A percentile compares a stretch with the other conserved stretches of the same genome.
These are phyloP conservation scores for Thymelicus acteon DNA, from an alignment of 2,888 invertebrate species.

Conservation along the genomic window DNA sequence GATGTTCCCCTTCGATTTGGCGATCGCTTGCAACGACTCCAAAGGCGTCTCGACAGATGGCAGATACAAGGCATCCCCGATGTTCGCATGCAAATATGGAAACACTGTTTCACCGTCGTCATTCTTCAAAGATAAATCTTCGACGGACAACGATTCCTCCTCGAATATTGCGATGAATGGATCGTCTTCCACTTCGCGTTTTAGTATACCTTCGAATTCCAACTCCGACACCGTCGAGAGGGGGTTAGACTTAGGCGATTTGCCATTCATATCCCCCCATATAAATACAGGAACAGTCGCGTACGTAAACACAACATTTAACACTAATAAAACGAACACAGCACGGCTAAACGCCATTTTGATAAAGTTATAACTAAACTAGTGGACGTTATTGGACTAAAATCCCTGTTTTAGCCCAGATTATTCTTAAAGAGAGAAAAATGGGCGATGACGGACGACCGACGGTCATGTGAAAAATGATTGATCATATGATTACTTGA, in stretches of 20 bases:
- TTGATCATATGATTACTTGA: constrained; percentile 81
- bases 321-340: constrained; percentile 70
- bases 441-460: constrained; percentile 70
- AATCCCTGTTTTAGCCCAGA: constrained; percentile 63
- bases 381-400: constrained; percentile 70
- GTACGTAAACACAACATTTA: constrained; percentile 66
- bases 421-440: constrained; percentile 68
- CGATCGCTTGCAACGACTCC: constrained; percentile 79
- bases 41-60: constrained; percentile 87
- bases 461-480: constrained; percentile 82
- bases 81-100: constrained; percentile 66
- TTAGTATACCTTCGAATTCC: constrained; percentile 67
- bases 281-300: constrained; percentile 83
- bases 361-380: constrained; percentile 52
- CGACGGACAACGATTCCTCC: constrained; percentile 83
- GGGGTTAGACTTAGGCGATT: constrained; percentile 60
- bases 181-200: constrained; percentile 63
- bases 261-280: constrained; percentile 78
- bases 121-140: constrained; percentile 83
- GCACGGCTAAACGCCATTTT: constrained; percentile 79
- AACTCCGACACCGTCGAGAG: constrained; percentile 57
- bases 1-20: constrained; percentile 65
- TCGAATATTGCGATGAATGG: constrained; percentile 79
- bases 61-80: constrained; percentile 78
- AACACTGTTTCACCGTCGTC: constrained; percentile 66